These are phyloP conservation scores for Cyprinodon brontotheroides DNA, from an alignment of 2,113 vertebrate species.

Conservation along the genomic window DNA sequence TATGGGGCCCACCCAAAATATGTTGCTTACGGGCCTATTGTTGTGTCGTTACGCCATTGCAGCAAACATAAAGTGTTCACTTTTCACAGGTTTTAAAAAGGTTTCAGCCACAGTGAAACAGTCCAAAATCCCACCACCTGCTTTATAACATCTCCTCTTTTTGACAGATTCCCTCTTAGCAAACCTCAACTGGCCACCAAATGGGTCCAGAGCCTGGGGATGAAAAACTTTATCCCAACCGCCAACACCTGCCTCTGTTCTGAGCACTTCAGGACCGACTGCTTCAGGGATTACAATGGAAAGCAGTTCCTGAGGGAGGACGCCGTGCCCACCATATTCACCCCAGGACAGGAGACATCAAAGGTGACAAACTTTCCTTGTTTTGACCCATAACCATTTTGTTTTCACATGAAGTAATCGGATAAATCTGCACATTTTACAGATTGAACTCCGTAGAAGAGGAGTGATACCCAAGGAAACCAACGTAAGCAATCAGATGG, in stretches of 20 bases:
- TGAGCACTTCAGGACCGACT: constrained; percentile 79
- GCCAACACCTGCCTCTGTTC: constrained; percentile 82
- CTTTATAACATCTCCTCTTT: not conserved
- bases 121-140: not conserved
- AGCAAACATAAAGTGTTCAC: no score
- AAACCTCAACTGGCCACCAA: constrained; percentile 78
- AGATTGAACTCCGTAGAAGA: constrained; percentile 81
- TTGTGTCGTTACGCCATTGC: no score
- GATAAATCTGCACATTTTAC: constrained; percentile 1
- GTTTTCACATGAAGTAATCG: not conserved
- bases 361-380: constrained; percentile 59
- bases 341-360: constrained; percentile 60
- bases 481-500: constrained; percentile 24
- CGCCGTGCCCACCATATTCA: constrained; percentile 80
- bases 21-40: no score
- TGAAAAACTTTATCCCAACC: constrained; percentile 79
- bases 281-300: constrained; percentile 84
- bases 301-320: constrained; percentile 83
- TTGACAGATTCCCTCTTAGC: constrained; percentile 79
- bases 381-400: not conserved
- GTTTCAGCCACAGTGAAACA: not conserved
- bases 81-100: not conserved
- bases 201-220: constrained; percentile 81
- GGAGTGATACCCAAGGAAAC: constrained; percentile 68
- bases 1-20: no score